Base-by-base conservation (phyloP, 2,113 vertebrate species). In the Corydoras sp. region DNA sequence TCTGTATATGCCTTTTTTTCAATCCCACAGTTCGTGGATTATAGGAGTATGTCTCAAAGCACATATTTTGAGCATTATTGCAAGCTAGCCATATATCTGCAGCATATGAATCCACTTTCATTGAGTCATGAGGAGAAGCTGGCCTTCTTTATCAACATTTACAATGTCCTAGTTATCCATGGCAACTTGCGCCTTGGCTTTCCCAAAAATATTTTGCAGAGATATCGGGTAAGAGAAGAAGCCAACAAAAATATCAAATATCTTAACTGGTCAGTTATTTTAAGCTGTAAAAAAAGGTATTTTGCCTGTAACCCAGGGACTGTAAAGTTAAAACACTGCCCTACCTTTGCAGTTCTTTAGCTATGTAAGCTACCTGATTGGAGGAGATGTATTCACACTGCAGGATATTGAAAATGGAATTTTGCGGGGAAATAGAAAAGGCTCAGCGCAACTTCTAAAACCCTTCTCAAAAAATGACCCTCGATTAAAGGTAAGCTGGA, bases 141-240 rank as follows among this genome's bases (percentile, higher is more conserved):
- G 72, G 88, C 91, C 77, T 91, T 92, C 83, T 91, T 92, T 75
- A 92, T 92, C 79, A 92, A 92, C 82, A 82, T 87, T 79, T 91
- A 92, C 81, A 92, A 92, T 3, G 85, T 88, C 53, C 79, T 91
- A 76, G 89, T 91, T 78, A 91, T 92, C 74, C 90, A 92, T 5
- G 90, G 90, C 4, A 84, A 82, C 71, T 80, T 92, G 2, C 83
- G 81, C 24, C 61, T 90, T 5, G 89, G 90, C 32, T 72, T 84
- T 14, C 89, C 91, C 62, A 88, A 86, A 78, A 92, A 87, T 80
- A 80, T 87, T 62, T 91, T 86, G 89, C 89, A 91, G 77, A 84
- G 91, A 81, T 92, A 91, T 81, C 83, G 85, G 82, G 89, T 92
- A 85, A 35, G 86, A 75, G 18, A 24, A 24, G 18, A 24, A 24